phyloP scores from a whole-genome alignment of 2,888 invertebrate genomes.

The Harpalus rubripes region DNA sequence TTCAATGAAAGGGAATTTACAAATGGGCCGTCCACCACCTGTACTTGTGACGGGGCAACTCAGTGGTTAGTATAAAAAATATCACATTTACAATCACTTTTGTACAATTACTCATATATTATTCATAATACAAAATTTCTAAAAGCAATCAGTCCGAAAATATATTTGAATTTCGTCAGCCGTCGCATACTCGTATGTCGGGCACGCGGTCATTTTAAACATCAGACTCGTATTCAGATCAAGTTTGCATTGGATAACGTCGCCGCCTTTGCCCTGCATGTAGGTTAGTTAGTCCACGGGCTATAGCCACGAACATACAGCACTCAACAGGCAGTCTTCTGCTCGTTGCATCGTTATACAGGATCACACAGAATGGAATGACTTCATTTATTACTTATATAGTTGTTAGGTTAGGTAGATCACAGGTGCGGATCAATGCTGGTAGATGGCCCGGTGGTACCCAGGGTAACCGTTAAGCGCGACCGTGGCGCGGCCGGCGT shows the following conservation, averaged over 20 bases:
- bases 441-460: constrained; percentile 74
- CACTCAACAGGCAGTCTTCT: constrained; percentile 28
- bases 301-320: constrained; percentile 32
- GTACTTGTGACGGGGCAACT: constrained; percentile 17
- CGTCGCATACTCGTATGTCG: constrained; percentile 46
- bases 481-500: constrained; percentile 70
- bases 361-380: constrained; percentile 76
- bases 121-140: constrained; percentile 61
- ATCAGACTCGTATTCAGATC: constrained; percentile 31
- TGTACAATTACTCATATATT: constrained; percentile 64
- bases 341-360: constrained; percentile 31
- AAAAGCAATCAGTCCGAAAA: constrained; percentile 66
- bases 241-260: not conserved
- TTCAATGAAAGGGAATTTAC: constrained; percentile 64
- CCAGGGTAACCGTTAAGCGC: constrained; percentile 75
- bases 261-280: constrained; percentile 25
- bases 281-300: constrained; percentile 18
- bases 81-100: constrained; percentile 67
- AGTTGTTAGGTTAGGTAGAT: constrained; percentile 47
- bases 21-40: constrained; percentile 57
- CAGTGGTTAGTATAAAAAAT: constrained; percentile 67
- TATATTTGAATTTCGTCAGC: constrained; percentile 62
- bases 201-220: constrained; percentile 60
- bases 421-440: constrained; percentile 72
- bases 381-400: constrained; percentile 75